Conservation (phyloP, 2,113 vertebrate genomes). For the Sceloporus tristichus region DNA sequence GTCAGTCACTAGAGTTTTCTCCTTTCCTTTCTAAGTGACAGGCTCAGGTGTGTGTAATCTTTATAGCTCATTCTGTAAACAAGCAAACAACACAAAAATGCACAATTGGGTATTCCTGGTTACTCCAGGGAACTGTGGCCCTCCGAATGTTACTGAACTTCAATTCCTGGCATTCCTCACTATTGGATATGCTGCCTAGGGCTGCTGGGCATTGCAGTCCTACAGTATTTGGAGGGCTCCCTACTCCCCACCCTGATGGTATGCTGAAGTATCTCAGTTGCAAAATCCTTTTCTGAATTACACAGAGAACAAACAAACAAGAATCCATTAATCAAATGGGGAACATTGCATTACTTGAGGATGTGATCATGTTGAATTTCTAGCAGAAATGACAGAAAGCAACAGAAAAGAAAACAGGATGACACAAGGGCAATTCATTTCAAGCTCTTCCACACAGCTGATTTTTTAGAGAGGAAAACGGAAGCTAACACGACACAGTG, state of each 20-base stretch:
- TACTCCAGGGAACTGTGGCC: too few relatives aligned
- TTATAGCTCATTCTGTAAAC: neutral
- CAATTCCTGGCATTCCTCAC: neutral
- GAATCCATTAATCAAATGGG: neutral
- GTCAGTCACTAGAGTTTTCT: neutral
- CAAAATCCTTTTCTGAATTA: slow-evolving; percentile 3
- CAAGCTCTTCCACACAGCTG: too few relatives aligned
- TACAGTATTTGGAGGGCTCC: neutral
- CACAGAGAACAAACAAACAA: neutral
- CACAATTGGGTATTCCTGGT: neutral
- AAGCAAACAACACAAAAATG: neutral
- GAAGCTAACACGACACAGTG: neutral
- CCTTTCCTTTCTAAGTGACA: neutral
- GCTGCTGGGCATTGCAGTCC: neutral
- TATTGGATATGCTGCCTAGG: neutral
- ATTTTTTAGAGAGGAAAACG: too few relatives aligned
- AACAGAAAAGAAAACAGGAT: neutral
- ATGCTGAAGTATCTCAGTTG: neutral
- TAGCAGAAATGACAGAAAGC: neutral
- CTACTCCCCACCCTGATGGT: neutral
- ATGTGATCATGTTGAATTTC: neutral
- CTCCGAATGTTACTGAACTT: too few relatives aligned
- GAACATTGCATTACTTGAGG: neutral
- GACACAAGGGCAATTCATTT: too few relatives aligned
- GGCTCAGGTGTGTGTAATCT: neutral